Evolutionary conservation across 2,113 vertebrate species (phyloP), one percentile per base, ranked within the genome.

Genomic region (Megaceryle torquata): DNA sequence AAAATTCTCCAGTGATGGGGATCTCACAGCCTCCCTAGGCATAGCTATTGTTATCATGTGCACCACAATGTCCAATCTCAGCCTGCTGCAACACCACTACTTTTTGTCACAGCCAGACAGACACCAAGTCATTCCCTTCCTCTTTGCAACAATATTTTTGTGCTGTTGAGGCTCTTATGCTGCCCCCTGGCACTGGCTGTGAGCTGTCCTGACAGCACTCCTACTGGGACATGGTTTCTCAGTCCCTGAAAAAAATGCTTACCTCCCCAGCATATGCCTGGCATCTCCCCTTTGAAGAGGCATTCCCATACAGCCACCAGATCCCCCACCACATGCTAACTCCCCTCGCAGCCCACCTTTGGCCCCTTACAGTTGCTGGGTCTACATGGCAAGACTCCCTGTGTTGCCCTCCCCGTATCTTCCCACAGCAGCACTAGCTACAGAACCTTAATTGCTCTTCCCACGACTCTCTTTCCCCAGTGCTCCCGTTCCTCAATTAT

Each of bases 231-330:
- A 5, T 0, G 9, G 9, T 63, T 89, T 78, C 51, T 65, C 15
- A 6, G 46, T 9, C 51, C 29, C 24, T 79, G 46, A 82, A 44
- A 31, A 31, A 31, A 59, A 17, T 26, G 28, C 5, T 28, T n/a
- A 10, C 6, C 15, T 69, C 41, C 13, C 24, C 46, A 78, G 0
- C 0, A 0, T 11, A 21, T 2, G 28, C 25, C 48, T n/a, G 59
- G 6, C 3, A 1, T 15, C 51, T 50, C 6, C 6, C 14, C 13
- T 22, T 70, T 54, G 50, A 53, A 5, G n/a, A 61, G 9, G 9
- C 21, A 21, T 5, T 65, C 21, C 60, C 5, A 0, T 35, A 57
- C 25, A 91, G 46, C 16, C 77, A 63, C 48, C 13, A 84, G 41
- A 26, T 6, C 10, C 28, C 5, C 35, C 19, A 33, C 2, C 6